Percentiles rank a stretch among this genome's conserved stretches.
Conservation (phyloP, 2,113 vertebrate genomes). For the Calcarius ornatus region DNA sequence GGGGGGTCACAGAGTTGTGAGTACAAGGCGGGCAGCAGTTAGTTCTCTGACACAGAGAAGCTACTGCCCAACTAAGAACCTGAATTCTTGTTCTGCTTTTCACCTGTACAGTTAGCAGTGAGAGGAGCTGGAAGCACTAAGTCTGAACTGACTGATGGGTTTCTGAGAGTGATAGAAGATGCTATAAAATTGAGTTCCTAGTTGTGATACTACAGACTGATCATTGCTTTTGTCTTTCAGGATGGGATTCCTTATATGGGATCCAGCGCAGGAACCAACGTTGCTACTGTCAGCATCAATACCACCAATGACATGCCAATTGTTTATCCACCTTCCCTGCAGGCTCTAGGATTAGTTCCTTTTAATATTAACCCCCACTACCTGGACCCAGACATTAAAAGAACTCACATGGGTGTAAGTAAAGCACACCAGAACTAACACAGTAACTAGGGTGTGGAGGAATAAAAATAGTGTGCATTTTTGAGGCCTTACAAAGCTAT, state of each 20-base stretch:
- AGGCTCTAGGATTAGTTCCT: conserved; percentile 82
- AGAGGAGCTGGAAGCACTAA: not conserved
- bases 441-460: not conserved
- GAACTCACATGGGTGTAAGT: conserved; percentile 86
- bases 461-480: accelerated
- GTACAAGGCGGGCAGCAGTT: not conserved
- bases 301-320: conserved; percentile 92
- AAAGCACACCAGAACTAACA: not conserved
- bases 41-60: not conserved
- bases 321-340: conserved; percentile 81
- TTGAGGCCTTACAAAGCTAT: not conserved
- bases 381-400: conserved; percentile 77
- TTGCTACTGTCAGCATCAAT: conserved; percentile 83
- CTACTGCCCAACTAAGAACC: not conserved
- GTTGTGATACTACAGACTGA: not conserved
- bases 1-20: not conserved
- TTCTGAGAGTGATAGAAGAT: not conserved
- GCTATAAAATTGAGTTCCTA: not conserved
- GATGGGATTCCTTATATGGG: conserved; percentile 86
- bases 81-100: not conserved
- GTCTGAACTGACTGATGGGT: not conserved
- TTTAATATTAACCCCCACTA: conserved; percentile 91
- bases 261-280: conserved; percentile 85
- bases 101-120: not conserved
- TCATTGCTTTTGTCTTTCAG: conserved; percentile 63